Evolutionary conservation across 2,888 invertebrate genomes (phyloP), one percentile per base, ranked within the genome.

Genomic region (Spialia ferax): DNA sequence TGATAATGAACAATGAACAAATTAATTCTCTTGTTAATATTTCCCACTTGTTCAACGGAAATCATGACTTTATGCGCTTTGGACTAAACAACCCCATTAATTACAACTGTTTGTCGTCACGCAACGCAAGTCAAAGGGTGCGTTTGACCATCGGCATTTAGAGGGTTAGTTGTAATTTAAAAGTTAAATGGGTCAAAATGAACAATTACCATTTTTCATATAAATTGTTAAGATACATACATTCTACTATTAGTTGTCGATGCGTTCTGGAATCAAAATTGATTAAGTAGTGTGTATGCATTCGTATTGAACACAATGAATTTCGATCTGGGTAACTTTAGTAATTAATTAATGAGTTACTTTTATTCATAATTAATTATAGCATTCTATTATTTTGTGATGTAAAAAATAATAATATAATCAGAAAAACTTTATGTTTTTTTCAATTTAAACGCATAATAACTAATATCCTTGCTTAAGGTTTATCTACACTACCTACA

Each of bases 101-200:
- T 68, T 69, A 65, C 69, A 69, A 71, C 68, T 64, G 69, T 64
- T 63, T 60, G 48, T 23, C 62, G 78, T 81, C 84, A 85, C 85
- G 85, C 84, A 67, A 80, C 74, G 64, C 54, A 73, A 70, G 76
- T 69, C 60, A 69, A 70, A 71, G 71, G 75, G 75, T 73, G 70
- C 55, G 70, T 70, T 68, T 77, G 77, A 77, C 79, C 77, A 82
- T 80, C 70, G 87, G 87, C 74, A 87, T 86, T 75, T 71, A 71
- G 66, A 75, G 80, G 81, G 76, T 75, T 74, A 71, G 73, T 69
- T n/a, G 72, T 72, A 74, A 73, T 71, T 77, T 77, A 52, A 65
- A 75, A 73, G 52, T 69, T 74, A 67, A 71, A 72, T 71, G 76
- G 78, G 75, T 74, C 69, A 72, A 74, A 73, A 69, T 72, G 69